Evolutionary conservation across 2,797 vertebrate species (phyloP), one percentile per base, ranked within the genome.

Genomic region (Mastacembelus armatus): DNA sequence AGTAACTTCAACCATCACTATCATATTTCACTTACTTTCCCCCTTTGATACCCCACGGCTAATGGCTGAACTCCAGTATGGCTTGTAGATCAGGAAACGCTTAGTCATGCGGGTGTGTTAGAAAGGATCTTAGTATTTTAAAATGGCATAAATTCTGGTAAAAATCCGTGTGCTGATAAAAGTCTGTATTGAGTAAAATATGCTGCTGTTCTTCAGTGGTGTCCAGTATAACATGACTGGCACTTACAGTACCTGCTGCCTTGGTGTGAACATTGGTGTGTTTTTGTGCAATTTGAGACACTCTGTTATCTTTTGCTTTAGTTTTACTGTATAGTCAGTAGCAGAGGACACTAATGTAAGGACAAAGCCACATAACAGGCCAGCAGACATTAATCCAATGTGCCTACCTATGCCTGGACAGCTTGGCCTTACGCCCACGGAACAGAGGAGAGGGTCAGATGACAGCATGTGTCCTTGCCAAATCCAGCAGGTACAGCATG

Each of bases 331-430:
- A 27, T n/a, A 66, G 70, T 66, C 54, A 56, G 71, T 38, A 61
- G 75, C 44, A 71, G 74, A 82, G 75, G 70, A 77, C 84, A 50
- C 64, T 77, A 74, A 66, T 78, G 74, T 84, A 76, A 83, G 64
- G 69, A 51, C 74, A 44, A 50, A 54, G 61, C 27, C 51, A 54
- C n/a, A 57, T 64, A 64, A 82, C 70, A 55, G 69, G 42, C 66
- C 71, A 36, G 67, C 65, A 72, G 65, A 79, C 71, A 73, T 76
- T 84, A 81, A 85, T 80, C 84, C 52, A 7, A 15, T 61, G 63
- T 69, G 67, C 65, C 48, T 29, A 43, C 35, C 67, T 71, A 48
- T 11, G 44, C 63, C 40, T 3, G 22, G 60, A 44, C 69, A 69
- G 35, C 62, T 44, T 71, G 81, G 78, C 69, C 42, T 47, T 8